These are phyloP conservation scores for Drosophila lini DNA, from an alignment of 1,140 invertebrate genomes.

Conservation along the genomic window DNA sequence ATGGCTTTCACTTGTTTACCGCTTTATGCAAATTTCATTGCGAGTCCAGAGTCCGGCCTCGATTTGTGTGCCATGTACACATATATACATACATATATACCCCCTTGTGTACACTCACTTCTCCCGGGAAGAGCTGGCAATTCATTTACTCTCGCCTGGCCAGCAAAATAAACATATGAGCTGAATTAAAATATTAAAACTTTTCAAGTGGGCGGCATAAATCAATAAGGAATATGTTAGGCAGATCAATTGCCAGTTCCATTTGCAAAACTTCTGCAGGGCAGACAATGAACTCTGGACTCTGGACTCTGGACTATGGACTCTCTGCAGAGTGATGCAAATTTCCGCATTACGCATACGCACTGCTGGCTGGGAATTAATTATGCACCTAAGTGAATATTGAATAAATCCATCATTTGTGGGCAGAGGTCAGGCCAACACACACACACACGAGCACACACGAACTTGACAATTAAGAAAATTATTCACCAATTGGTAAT, in stretches of 20 bases:
- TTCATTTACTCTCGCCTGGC: slow-evolving; percentile 32
- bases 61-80: slow-evolving; percentile 1
- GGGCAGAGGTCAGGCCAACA: slow-evolving; percentile 1
- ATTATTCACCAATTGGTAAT: slow-evolving; percentile 36
- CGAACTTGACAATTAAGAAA: slow-evolving; percentile 23
- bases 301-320: neutral
- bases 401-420: slow-evolving; percentile 50
- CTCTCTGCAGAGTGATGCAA: neutral
- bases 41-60: slow-evolving; percentile 9
- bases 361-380: slow-evolving; percentile 39
- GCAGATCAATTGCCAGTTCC: slow-evolving; percentile 12
- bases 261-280: slow-evolving; percentile 15
- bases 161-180: slow-evolving; percentile 33
- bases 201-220: slow-evolving; percentile 37
- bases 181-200: slow-evolving; percentile 54
- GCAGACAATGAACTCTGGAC: slow-evolving; percentile 2
- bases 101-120: neutral
- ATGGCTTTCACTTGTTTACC: slow-evolving; percentile 60
- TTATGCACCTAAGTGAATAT: slow-evolving; percentile 55
- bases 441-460: neutral
- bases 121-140: slow-evolving; percentile 10
- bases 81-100: neutral
- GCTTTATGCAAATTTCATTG: slow-evolving; percentile 62
- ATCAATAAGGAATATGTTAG: slow-evolving; percentile 35
- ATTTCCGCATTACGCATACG: slow-evolving; percentile 34